Evolutionary conservation across 2,113 vertebrate genomes (phyloP).

Genomic region (Eurypyga helias): DNA sequence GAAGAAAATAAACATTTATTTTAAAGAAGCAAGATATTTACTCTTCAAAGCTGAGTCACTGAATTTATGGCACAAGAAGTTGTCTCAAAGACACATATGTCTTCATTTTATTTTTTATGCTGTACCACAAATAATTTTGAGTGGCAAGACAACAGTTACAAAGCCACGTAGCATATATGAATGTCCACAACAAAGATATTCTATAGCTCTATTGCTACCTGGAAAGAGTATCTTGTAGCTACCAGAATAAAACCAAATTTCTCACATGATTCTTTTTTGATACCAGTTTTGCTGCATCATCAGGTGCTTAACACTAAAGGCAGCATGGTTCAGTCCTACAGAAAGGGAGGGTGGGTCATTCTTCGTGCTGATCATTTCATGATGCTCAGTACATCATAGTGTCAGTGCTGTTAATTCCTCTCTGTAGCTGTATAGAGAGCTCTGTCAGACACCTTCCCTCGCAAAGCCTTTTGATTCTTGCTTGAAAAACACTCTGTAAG

Average conservation of each 20-base stretch:
- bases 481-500: not conserved
- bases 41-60: constrained; percentile 55
- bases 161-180: not conserved
- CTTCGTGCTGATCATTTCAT: not conserved
- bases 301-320: not conserved
- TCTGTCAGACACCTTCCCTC: not conserved
- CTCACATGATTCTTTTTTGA: not conserved
- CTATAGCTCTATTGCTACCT: not conserved
- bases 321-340: not conserved
- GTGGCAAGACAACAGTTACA: not conserved
- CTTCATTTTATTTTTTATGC: not conserved
- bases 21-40: constrained; percentile 58
- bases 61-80: constrained; percentile 13
- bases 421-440: not conserved
- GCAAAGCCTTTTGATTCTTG: not conserved
- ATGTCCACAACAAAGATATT: not conserved
- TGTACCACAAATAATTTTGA: not conserved
- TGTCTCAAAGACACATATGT: not conserved
- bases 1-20: constrained; percentile 55
- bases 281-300: not conserved
- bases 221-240: not conserved
- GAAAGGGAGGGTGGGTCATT: not conserved
- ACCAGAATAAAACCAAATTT: not conserved
- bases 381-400: not conserved
- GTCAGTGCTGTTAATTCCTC: not conserved